Conservation (phyloP, 2,797 vertebrate species). For the Betta splendens region DNA sequence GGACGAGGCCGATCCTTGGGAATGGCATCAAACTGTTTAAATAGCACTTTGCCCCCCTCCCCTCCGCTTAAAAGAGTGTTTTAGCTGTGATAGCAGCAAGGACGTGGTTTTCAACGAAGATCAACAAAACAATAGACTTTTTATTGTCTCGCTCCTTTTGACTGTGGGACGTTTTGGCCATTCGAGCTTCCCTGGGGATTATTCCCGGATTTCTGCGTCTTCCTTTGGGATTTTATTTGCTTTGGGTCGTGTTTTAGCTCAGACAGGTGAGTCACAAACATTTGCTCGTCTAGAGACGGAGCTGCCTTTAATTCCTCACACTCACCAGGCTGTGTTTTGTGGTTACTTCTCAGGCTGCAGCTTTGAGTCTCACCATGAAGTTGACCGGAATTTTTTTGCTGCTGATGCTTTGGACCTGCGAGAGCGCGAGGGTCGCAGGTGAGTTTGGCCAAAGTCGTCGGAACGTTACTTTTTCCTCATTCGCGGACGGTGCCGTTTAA, state of each 20-base stretch:
- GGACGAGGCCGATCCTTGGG: slow-evolving; percentile 84
- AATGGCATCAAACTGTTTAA: slow-evolving; percentile 93
- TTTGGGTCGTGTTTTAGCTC: slow-evolving; percentile 33
- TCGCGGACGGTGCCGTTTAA: too few species aligned
- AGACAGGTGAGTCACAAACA: slow-evolving; percentile 65
- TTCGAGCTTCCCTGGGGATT: slow-evolving; percentile 50
- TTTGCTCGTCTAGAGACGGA: slow-evolving; percentile 8
- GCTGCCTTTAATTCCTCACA: too few species aligned
- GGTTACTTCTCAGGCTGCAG: slow-evolving; percentile 48
- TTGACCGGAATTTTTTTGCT: slow-evolving; percentile 82
- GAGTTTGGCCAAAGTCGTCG: slow-evolving; percentile 61
- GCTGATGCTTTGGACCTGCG: slow-evolving; percentile 80
- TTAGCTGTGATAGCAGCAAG: slow-evolving; percentile 62
- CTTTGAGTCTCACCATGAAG: slow-evolving; percentile 81
- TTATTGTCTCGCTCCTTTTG: slow-evolving; percentile 7
- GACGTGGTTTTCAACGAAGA: slow-evolving; percentile 37
- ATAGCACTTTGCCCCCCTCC: slow-evolving; percentile 81
- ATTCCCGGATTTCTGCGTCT: slow-evolving; percentile 55
- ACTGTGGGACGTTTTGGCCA: slow-evolving; percentile 35
- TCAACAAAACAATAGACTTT: not conserved
- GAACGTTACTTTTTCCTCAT: not conserved
- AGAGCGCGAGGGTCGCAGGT: slow-evolving; percentile 87
- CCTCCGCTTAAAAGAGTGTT: slow-evolving; percentile 65
- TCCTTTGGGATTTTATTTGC: slow-evolving; percentile 52
- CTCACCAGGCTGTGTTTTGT: slow-evolving; percentile 5